Percentiles rank a stretch among this genome's conserved stretches.
phyloP scores from a whole-genome alignment of 2,113 vertebrate species.

The Hyaena hyaena region DNA sequence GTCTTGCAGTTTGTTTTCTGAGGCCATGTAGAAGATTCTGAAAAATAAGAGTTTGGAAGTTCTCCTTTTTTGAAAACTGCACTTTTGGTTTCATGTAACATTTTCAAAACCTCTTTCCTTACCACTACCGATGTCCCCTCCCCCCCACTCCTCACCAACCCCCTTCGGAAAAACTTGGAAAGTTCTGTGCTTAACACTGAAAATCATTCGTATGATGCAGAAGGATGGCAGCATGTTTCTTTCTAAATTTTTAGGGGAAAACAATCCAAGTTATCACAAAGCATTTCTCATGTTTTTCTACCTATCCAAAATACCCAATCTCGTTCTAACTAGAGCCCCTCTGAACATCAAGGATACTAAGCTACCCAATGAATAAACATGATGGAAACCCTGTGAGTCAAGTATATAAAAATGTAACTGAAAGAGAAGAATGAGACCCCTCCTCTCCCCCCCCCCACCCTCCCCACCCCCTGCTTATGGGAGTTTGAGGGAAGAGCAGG shows the following conservation, averaged over 20 bases:
- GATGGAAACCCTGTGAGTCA: conserved; percentile 82
- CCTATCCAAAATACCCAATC: conserved; percentile 76
- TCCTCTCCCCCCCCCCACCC: neutral
- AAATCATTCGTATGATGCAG: conserved; percentile 73
- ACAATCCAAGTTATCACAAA: conserved; percentile 62
- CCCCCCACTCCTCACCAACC: neutral
- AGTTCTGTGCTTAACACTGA: conserved; percentile 71
- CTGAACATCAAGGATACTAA: conserved; percentile 76
- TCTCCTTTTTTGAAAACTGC: conserved; percentile 79
- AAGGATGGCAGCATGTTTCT: conserved; percentile 69
- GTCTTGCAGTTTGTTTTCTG: conserved; percentile 72
- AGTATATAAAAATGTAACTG: conserved; percentile 82
- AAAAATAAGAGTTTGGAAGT: conserved; percentile 76
- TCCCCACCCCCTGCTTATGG: neutral
- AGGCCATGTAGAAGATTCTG: conserved; percentile 55
- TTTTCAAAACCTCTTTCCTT: conserved; percentile 75
- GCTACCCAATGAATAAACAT: conserved; percentile 83
- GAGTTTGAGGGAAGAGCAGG: conserved; percentile 39
- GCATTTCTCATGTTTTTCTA: conserved; percentile 54
- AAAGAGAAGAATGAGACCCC: conserved; percentile 72
- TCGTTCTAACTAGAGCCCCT: conserved; percentile 76
- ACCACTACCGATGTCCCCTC: neutral
- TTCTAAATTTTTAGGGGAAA: conserved; percentile 47
- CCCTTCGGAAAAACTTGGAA: conserved; percentile 64
- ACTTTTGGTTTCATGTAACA: conserved; percentile 82